Conservation (phyloP, 2,797 vertebrate genomes). For the Fringilla coelebs region DNA sequence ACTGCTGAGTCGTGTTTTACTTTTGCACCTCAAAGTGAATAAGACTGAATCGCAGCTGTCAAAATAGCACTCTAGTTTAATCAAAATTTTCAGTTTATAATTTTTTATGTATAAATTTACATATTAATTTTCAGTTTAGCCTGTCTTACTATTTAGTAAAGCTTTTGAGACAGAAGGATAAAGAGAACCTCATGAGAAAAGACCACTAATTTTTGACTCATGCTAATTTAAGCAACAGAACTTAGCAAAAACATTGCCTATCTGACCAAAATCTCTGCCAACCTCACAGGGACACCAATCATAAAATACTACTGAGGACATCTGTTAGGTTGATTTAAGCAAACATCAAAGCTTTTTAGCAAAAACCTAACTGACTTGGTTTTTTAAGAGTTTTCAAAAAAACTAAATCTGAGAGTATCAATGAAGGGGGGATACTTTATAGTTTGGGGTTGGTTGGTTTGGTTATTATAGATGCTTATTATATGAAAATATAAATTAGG, state of each 20-base stretch:
- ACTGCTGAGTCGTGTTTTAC: not conserved
- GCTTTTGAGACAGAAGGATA: not conserved
- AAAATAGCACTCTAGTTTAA: not conserved
- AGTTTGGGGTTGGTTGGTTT: not conserved
- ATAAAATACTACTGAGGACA: not conserved
- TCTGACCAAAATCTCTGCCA: not conserved
- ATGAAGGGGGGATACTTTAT: not conserved
- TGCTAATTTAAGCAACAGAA: not conserved
- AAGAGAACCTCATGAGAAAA: not conserved
- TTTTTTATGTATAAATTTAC: not conserved
- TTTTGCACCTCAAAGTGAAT: not conserved
- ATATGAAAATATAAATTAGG: not conserved
- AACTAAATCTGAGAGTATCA: not conserved
- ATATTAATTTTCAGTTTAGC: not conserved
- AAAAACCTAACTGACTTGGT: not conserved
- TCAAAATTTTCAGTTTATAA: not conserved
- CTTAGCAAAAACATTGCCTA: not conserved
- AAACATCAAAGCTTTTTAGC: not conserved
- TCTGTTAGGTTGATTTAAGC: not conserved
- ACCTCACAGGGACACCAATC: not conserved
- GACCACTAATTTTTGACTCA: not conserved
- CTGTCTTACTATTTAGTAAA: not conserved
- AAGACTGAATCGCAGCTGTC: not conserved
- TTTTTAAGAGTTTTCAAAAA: not conserved
- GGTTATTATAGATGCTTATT: not conserved